Evolutionary conservation across 2,888 invertebrate genomes (phyloP).

Genomic region (Electrophaes corylata): DNA sequence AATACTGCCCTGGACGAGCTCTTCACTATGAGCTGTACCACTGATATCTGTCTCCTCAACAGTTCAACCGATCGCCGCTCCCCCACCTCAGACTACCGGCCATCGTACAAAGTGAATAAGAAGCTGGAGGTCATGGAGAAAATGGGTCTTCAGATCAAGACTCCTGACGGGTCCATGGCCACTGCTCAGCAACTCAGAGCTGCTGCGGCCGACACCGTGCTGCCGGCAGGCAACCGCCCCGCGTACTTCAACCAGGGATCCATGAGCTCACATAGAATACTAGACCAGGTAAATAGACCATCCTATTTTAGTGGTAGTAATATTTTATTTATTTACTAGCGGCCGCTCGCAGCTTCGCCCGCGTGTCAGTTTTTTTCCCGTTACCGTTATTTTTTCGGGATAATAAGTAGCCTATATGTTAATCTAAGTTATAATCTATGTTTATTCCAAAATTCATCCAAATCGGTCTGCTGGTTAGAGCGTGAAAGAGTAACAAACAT

Average conservation of each 20-base stretch:
- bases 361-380: too few relatives aligned
- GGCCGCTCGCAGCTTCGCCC: too few relatives aligned
- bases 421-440: too few relatives aligned
- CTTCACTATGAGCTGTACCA: too few relatives aligned
- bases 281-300: conserved; percentile 83
- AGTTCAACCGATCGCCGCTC: conserved; percentile 56
- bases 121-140: conserved; percentile 81
- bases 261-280: conserved; percentile 91
- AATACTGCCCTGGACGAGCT: too few relatives aligned
- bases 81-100: conserved; percentile 68
- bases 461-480: too few relatives aligned
- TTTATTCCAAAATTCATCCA: too few relatives aligned
- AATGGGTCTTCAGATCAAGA: conserved; percentile 82
- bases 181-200: conserved; percentile 83
- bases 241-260: conserved; percentile 91
- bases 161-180: conserved; percentile 80
- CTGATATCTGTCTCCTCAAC: neutral
- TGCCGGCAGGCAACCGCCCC: conserved; percentile 68
- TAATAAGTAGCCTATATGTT: too few relatives aligned
- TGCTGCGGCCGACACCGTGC: conserved; percentile 72
- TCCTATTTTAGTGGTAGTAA: too few relatives aligned
- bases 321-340: too few relatives aligned
- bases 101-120: conserved; percentile 78
- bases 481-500: too few relatives aligned
- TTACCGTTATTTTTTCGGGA: too few relatives aligned